Evolutionary conservation across 2,888 invertebrate genomes (phyloP).

Genomic region (Zeuzera pyrina): DNA sequence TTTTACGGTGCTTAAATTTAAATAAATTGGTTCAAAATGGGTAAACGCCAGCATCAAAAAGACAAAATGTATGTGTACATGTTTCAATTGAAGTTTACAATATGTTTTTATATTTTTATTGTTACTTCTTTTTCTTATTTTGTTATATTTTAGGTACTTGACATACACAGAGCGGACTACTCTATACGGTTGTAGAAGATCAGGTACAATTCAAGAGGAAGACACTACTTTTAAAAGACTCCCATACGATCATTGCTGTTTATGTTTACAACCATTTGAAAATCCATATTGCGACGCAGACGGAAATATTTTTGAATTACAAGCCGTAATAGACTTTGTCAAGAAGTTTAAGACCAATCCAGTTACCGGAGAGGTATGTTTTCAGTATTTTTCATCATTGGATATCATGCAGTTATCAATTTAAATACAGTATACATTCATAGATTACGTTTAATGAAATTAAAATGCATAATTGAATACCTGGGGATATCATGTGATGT

Average conservation of each 20-base stretch:
- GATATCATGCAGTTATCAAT: neutral
- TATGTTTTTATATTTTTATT: conserved; percentile 12
- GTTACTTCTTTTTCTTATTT: conserved; percentile 9
- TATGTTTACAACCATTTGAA: conserved; percentile 93
- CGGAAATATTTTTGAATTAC: conserved; percentile 95
- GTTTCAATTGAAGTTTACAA: conserved; percentile 6
- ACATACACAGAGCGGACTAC: conserved; percentile 93
- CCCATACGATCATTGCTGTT: conserved; percentile 93
- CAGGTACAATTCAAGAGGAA: conserved; percentile 78
- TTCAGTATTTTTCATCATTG: too few relatives aligned
- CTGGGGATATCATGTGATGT: too few relatives aligned
- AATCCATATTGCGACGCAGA: conserved; percentile 91
- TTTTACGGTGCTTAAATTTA: too few relatives aligned
- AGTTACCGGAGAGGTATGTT: conserved; percentile 87
- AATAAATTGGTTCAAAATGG: too few relatives aligned
- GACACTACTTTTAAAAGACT: conserved; percentile 90
- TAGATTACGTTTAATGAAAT: neutral
- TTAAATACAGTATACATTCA: too few relatives aligned
- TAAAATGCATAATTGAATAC: neutral
- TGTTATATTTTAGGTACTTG: conserved; percentile 76
- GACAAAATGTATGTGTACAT: conserved; percentile 89
- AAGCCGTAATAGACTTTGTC: conserved; percentile 87
- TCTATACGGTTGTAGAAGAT: conserved; percentile 89
- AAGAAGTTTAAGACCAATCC: conserved; percentile 96
- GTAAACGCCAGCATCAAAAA: conserved; percentile 94